Percentiles rank a stretch among this genome's conserved stretches.
These are phyloP conservation scores for Lamprologus callipterus DNA, from an alignment of 2,113 vertebrate genomes.

Conservation along the genomic window DNA sequence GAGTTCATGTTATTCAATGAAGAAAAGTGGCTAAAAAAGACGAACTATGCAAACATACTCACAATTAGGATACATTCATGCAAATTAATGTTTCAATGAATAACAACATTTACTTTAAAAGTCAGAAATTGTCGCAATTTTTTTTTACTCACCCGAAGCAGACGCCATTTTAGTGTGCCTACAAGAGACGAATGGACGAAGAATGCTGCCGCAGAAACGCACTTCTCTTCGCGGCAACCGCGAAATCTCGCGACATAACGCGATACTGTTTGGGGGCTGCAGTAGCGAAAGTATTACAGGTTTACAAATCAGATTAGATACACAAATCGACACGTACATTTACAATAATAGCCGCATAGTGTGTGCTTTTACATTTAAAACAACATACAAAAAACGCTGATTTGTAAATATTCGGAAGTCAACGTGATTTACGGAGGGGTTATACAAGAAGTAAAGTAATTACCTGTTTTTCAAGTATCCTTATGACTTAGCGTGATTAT, in stretches of 20 bases:
- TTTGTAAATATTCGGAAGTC: not conserved
- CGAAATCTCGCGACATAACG: constrained; percentile 27
- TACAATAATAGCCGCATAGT: not conserved
- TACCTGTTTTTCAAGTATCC: not conserved
- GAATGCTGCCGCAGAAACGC: not conserved
- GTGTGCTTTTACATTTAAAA: not conserved
- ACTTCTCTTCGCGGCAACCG: not conserved
- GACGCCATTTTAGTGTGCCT: constrained; percentile 66
- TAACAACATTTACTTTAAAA: not conserved
- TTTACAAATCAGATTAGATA: not conserved
- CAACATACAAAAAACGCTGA: not conserved
- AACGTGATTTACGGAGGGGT: not conserved
- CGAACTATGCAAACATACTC: rapidly evolving
- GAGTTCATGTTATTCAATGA: not conserved
- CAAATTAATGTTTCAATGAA: rapidly evolving
- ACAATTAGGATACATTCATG: not conserved
- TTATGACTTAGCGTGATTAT: not conserved
- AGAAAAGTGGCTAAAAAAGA: not conserved
- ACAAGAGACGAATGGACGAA: not conserved
- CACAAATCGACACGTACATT: not conserved
- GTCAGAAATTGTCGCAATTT: not conserved
- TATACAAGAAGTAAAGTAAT: not conserved
- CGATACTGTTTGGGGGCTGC: not conserved
- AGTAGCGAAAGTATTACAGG: not conserved
- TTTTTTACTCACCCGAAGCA: constrained; percentile 57